Evolutionary conservation across 2,797 vertebrate genomes (phyloP).

Genomic region (Eidolon dupreanum): DNA sequence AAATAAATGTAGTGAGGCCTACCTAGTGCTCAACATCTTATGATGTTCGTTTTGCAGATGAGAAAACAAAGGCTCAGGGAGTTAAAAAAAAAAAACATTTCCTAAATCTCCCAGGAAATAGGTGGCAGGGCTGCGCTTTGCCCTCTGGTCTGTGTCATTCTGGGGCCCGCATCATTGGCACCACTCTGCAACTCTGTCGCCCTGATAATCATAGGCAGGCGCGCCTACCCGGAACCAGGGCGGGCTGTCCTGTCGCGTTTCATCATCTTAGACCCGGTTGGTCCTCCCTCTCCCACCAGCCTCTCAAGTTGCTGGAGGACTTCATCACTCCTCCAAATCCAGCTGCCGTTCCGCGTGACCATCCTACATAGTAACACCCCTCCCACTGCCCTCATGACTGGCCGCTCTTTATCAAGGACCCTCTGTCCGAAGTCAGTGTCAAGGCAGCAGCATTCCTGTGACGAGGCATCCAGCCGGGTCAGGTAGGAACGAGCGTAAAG

Average conservation of each 20-base stretch:
- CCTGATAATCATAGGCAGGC: background rate
- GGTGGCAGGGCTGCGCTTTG: background rate
- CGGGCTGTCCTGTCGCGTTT: background rate
- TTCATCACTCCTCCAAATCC: background rate
- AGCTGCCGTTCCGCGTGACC: background rate
- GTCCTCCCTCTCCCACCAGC: background rate
- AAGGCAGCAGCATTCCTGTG: constrained; percentile 3
- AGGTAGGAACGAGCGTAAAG: background rate
- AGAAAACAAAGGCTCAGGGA: background rate
- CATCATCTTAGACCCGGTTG: background rate
- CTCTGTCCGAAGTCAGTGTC: constrained; percentile 59
- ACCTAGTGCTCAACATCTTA: background rate
- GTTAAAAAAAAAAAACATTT: background rate
- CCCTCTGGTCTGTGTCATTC: background rate
- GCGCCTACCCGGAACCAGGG: background rate
- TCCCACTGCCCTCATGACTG: background rate
- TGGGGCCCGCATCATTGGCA: background rate
- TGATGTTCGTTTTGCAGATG: background rate
- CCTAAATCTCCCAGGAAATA: background rate
- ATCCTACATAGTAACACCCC: background rate
- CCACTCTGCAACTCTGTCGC: background rate
- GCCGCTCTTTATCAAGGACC: constrained; percentile 26
- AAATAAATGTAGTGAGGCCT: background rate
- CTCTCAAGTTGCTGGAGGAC: background rate
- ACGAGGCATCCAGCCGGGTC: background rate